Conservation (phyloP, 1,140 invertebrate species). For the Orius insidiosus region DNA sequence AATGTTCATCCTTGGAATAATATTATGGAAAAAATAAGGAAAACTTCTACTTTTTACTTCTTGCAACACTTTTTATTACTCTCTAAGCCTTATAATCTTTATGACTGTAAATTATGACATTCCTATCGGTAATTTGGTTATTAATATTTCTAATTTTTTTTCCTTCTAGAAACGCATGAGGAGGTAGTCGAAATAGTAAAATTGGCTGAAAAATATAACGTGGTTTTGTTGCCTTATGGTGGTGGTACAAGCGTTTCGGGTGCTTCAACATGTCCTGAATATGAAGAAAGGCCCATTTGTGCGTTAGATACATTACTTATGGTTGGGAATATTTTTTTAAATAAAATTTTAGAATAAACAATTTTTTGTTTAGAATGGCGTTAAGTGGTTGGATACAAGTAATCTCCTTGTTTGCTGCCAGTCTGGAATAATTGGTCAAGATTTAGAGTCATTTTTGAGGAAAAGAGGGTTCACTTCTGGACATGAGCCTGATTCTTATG, state of each 20-base stretch:
- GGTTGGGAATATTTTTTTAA: slow-evolving; percentile 29
- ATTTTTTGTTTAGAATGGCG: slow-evolving; percentile 9
- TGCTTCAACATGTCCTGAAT: slow-evolving; percentile 64
- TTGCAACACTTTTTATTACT: neutral
- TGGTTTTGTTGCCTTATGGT: slow-evolving; percentile 88
- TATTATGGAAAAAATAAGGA: too few relatives aligned
- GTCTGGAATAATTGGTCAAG: slow-evolving; percentile 87
- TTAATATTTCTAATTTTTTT: neutral
- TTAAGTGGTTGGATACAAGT: slow-evolving; percentile 68
- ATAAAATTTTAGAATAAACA: slow-evolving; percentile 1
- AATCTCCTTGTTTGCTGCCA: slow-evolving; percentile 75
- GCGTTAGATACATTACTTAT: slow-evolving; percentile 90
- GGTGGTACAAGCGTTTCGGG: slow-evolving; percentile 93
- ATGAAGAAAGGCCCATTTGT: slow-evolving; percentile 70
- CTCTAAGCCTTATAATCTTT: neutral
- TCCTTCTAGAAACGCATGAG: slow-evolving; percentile 42
- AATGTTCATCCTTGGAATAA: too few relatives aligned
- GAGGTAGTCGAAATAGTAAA: slow-evolving; percentile 68
- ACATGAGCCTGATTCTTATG: slow-evolving; percentile 95
- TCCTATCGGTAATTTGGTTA: neutral
- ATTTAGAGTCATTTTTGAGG: slow-evolving; percentile 62
- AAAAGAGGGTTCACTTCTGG: slow-evolving; percentile 58
- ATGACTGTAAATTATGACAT: slow-evolving; percentile 2
- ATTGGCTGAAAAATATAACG: slow-evolving; percentile 51
- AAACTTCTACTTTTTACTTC: too few relatives aligned